Conservation (phyloP, 2,113 vertebrate species). For the Prietella phreatophila region DNA sequence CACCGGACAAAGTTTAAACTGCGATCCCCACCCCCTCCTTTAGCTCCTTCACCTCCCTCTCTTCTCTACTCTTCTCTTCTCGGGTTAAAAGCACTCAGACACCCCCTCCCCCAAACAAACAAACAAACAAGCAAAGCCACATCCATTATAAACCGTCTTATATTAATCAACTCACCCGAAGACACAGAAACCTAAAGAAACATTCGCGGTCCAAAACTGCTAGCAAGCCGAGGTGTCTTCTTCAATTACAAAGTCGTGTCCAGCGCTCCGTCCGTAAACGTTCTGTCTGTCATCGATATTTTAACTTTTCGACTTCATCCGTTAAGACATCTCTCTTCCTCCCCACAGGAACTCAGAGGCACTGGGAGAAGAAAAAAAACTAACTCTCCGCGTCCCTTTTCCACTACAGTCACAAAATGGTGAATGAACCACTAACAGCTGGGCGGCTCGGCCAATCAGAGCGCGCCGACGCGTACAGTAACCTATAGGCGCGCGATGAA, state of each 20-base stretch:
- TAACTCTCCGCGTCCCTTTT: constrained; percentile 78
- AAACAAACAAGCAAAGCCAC: not conserved
- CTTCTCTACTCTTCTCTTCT: constrained; percentile 20
- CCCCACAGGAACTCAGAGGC: constrained; percentile 64
- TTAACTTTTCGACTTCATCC: constrained; percentile 66
- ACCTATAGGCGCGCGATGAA: constrained; percentile 66
- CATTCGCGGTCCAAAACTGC: constrained; percentile 65
- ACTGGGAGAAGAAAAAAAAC: not conserved
- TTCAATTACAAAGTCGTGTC: constrained; percentile 58
- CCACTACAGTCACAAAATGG: constrained; percentile 96
- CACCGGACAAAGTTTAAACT: constrained; percentile 75
- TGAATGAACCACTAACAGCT: constrained; percentile 97
- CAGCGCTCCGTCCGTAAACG: constrained; percentile 60
- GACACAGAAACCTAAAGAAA: constrained; percentile 57
- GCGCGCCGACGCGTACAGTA: constrained; percentile 72
- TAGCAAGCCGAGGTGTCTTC: constrained; percentile 47
- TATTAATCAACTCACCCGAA: constrained; percentile 72
- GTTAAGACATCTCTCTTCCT: constrained; percentile 68
- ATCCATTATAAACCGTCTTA: not conserved
- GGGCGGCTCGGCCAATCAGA: constrained; percentile 79
- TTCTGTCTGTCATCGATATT: constrained; percentile 52
- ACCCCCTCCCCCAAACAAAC: too few species aligned
- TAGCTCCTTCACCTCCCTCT: constrained; percentile 53
- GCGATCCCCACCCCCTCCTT: constrained; percentile 47
- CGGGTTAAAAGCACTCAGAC: not conserved